phyloP scores from a whole-genome alignment of 2,888 invertebrate genomes.

The Campaea margaritaria region DNA sequence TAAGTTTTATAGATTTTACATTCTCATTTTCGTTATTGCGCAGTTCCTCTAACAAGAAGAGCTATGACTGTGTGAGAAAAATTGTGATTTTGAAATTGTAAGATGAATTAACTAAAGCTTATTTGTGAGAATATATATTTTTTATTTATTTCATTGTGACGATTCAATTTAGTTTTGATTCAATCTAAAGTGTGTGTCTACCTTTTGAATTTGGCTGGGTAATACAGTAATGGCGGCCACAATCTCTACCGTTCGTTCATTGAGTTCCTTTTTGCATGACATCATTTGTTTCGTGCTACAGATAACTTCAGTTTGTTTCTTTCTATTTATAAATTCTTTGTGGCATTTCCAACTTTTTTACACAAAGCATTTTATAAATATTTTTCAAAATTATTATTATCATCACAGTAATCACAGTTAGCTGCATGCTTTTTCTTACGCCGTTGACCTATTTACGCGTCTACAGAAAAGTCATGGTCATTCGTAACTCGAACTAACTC shows the following conservation, averaged over 20 bases:
- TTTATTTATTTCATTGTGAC: constrained; percentile 1
- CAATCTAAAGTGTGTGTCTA: constrained; percentile 33
- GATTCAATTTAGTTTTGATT: constrained; percentile 18
- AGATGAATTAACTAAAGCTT: constrained; percentile 1
- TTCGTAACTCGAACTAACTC: no score
- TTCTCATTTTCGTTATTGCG: constrained; percentile 6
- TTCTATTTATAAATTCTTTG: constrained; percentile 6
- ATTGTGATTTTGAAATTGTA: constrained; percentile 8
- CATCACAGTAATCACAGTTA: not conserved
- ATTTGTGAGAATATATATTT: constrained; percentile 24
- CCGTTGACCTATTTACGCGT: no score
- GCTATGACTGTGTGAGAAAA: constrained; percentile 11
- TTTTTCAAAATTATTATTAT: not conserved
- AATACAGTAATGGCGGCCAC: constrained; percentile 64
- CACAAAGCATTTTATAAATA: not conserved
- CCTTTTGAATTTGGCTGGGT: constrained; percentile 61
- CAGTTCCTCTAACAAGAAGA: not conserved
- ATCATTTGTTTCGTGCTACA: constrained; percentile 24
- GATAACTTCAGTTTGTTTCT: constrained; percentile 15
- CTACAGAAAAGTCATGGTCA: no score
- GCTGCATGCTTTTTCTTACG: not conserved
- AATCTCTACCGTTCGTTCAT: constrained; percentile 37
- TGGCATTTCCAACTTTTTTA: not conserved
- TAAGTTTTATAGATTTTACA: constrained; percentile 1
- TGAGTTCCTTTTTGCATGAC: constrained; percentile 51